These are phyloP conservation scores for Circaetus cinerascens DNA, from an alignment of 2,113 vertebrate species.

Conservation along the genomic window DNA sequence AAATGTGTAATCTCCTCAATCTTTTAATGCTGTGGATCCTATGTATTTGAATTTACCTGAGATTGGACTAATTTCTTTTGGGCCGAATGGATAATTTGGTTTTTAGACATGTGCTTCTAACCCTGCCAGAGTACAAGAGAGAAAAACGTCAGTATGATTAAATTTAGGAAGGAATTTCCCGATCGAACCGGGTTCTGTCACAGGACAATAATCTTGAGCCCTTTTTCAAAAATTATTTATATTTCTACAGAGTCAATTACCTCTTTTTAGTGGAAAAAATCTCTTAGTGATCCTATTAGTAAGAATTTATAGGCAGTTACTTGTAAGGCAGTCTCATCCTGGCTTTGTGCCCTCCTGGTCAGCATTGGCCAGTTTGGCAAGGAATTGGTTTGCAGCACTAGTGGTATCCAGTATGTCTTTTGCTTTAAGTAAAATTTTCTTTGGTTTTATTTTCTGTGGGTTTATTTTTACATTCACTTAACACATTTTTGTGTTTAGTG, in stretches of 20 bases:
- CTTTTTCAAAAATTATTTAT: not conserved
- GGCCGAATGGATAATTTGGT: not conserved
- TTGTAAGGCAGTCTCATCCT: not conserved
- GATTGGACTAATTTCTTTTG: not conserved
- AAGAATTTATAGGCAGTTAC: not conserved
- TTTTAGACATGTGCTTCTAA: not conserved
- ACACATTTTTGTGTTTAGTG: not conserved
- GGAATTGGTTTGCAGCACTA: not conserved
- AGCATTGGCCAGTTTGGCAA: not conserved
- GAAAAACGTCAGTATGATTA: not conserved
- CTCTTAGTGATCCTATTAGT: not conserved
- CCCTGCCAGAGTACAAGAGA: not conserved
- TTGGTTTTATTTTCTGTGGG: not conserved
- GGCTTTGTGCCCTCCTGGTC: not conserved
- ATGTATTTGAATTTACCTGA: not conserved
- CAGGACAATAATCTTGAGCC: not conserved
- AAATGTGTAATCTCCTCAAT: not conserved
- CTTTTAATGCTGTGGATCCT: not conserved
- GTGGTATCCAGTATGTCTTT: not conserved
- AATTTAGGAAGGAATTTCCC: not conserved
- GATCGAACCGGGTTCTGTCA: not conserved
- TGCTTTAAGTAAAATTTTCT: not conserved
- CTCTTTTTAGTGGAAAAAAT: not conserved
- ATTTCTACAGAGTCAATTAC: not conserved
- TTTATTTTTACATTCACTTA: conserved; percentile 11